Base-by-base conservation (phyloP, 2,797 vertebrate genomes). In the Poeciliopsis infans region DNA sequence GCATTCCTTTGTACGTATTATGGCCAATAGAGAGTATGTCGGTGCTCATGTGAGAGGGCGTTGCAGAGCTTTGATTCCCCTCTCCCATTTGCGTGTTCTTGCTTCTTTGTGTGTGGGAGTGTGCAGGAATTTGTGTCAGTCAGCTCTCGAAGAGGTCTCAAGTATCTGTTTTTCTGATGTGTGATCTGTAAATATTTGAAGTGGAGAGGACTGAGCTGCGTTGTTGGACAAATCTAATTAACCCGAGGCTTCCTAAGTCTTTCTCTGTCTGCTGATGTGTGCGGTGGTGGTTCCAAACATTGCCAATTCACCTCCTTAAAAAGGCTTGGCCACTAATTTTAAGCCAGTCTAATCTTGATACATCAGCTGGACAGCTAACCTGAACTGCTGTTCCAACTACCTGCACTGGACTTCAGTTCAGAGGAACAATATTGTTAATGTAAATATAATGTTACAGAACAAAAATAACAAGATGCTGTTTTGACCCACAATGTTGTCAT, bases 121-220 rank as follows among this genome's bases (percentile, higher is more conserved):
- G 73, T 43, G 64, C 45, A 43, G 68, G 89, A 89, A 84, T 85
- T 93, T 82, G 91, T 91, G 90, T 92, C 90, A 88, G 86, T 91
- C 89, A 89, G 91, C 85, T 92, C 91, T 92, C 90, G 90, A 88
- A 91, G 85, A 90, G 84, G 87, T 94, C 91, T 95, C 93, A 93
- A 92, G 95, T 95, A 92, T 95, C 94, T 88, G 90, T 93, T 94
- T 93, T 94, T 85, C 83, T 94, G 93, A 95, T 89, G 93, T 93
- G 93, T 92, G 92, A 95, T 94, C 93, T 91, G 88, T 94, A 95
- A 94, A 95, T 95, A 95, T 95, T 95, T 95, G 89, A 95, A 94
- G 92, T 94, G 91, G 92, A 95, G 93, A 90, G 86, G 87, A 88
- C 91, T 95, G 91, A 79, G 75, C 84, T 92, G 81, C 91, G 79